Evolutionary conservation across 23 tunicate genomes (phyloP), one percentile per base, ranked within the genome.

Genomic region (Ascidia mentula): DNA sequence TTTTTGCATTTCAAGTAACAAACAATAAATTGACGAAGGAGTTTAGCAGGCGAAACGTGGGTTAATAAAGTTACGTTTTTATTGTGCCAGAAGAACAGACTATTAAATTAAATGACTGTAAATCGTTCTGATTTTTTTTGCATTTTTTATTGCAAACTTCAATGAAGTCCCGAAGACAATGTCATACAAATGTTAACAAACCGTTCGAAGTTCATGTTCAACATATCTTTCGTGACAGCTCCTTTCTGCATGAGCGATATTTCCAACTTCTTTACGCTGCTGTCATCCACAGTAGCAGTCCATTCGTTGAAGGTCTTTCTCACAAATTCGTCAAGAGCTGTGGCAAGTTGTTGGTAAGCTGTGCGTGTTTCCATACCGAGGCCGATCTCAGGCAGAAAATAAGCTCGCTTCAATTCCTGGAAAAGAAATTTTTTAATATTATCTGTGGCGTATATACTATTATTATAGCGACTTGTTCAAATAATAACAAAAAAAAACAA

Each of bases 241-340:
- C 95, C 94, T 71, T 89, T 89, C 46, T 86, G 89, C 99, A 95
- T 95, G 40, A 95, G 89, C 13, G 99, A 75, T 18, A 81, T 85
- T 37, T 95, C 99, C 8, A 95, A 79, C 77, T 77, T 85, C 77
- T 86, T 80, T 22, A 84, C 76, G 80, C 93, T 92, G 46, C 81
- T 71, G 6, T 89, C 95, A 42, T 95, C 99, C 18, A 95, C 99
- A 32, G 91, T 87, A 69, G 78, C 36, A 5, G 95, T 89, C 99
- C 99, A 95, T 69, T 95, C 99, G 73, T 89, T 95, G 82, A 95
- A 95, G 7, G 89, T 89, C 37, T 95, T 95, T 13, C 99, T 80
- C 20, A 95, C 94, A 69, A 95, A 95, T 79, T 95, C 99, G 65
- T 95, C 99, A 59, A 95, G 86, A 15, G 99, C 99, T 37, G 91